phyloP scores from a whole-genome alignment of 2,113 vertebrate genomes.

The Tyto alba region DNA sequence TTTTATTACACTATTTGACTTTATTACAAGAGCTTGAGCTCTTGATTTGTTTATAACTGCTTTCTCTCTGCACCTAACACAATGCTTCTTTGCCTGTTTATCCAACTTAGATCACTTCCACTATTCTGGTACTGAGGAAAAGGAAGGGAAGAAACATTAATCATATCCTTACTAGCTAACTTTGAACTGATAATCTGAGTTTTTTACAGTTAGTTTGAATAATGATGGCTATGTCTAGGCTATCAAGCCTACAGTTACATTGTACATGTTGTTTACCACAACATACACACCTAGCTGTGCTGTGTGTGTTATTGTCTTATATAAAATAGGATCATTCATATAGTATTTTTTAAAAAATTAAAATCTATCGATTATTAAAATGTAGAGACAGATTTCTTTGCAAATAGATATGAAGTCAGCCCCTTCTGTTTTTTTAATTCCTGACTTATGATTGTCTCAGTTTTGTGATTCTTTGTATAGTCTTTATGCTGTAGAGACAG shows the following conservation, averaged over 20 bases:
- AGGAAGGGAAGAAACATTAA: constrained; percentile 48
- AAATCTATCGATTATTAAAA: not conserved
- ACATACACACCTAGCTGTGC: not conserved
- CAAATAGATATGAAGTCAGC: not conserved
- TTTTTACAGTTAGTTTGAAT: not conserved
- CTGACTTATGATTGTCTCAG: not conserved
- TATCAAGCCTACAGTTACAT: not conserved
- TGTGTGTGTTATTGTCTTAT: not conserved
- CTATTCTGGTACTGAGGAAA: constrained; percentile 13
- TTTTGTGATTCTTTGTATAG: constrained; percentile 19
- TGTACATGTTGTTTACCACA: not conserved
- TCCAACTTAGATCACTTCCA: constrained; percentile 5
- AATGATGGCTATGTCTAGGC: not conserved
- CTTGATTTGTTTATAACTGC: not conserved
- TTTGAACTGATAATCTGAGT: not conserved
- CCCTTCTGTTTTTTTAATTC: not conserved
- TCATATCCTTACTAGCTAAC: constrained; percentile 17
- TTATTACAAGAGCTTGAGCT: not conserved
- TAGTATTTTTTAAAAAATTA: not conserved
- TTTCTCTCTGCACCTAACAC: not conserved
- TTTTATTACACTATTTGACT: not conserved
- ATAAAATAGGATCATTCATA: not conserved
- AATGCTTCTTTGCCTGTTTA: not conserved
- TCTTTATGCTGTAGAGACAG: not conserved
- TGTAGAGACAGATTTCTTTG: not conserved